Conservation (phyloP, 1,140 invertebrate species). For the Himalopsyche phryganea region DNA sequence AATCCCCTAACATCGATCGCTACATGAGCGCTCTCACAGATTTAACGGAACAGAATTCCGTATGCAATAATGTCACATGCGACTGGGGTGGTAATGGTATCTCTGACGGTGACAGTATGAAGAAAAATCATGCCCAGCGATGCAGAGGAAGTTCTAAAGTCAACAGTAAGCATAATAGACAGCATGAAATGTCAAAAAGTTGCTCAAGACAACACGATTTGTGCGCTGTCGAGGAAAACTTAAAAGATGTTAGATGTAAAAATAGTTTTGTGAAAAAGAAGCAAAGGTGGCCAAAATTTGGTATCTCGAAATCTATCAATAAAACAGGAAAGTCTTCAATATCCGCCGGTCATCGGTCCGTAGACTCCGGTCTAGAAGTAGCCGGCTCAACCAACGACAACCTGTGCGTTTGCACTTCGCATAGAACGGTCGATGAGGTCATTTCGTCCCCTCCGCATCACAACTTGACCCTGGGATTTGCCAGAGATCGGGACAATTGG, state of each 20-base stretch:
- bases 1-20: conserved; percentile 26
- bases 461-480: conserved; percentile 7
- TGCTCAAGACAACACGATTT: conserved; percentile 1
- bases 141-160: too few species aligned
- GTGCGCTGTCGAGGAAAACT: not conserved
- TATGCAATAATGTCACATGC: conserved; percentile 1
- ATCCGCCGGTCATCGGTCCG: not conserved
- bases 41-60: conserved; percentile 2
- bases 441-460: not conserved
- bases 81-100: not conserved
- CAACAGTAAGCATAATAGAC: not conserved
- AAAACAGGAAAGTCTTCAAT: conserved; percentile 12
- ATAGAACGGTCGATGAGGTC: conserved; percentile 40
- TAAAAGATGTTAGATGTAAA: conserved; percentile 1
- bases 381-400: conserved; percentile 27
- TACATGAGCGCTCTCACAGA: conserved; percentile 30
- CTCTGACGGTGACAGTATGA: not conserved
- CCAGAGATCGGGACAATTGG: conserved; percentile 12
- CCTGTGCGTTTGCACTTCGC: conserved; percentile 47
- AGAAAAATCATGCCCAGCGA: too few species aligned
- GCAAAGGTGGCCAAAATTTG: conserved; percentile 23
- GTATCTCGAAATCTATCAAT: conserved; percentile 6
- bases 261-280: conserved; percentile 13
- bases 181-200: conserved; percentile 1
- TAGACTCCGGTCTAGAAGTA: conserved; percentile 14